Evolutionary conservation across 2,113 vertebrate genomes (phyloP).

Genomic region (Carassius auratus): DNA sequence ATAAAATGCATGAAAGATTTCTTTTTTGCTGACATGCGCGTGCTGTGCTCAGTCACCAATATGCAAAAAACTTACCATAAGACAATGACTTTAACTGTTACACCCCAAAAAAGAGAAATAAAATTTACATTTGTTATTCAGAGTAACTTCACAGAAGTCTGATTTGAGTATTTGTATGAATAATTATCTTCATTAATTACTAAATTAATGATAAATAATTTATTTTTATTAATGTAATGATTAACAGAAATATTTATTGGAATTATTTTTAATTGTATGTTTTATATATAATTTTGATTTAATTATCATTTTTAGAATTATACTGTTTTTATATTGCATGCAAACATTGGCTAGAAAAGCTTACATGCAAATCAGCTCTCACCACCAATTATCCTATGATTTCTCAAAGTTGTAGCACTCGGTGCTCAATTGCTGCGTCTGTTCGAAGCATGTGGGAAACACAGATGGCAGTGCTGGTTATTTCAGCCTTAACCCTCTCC

Average conservation of each 20-base stretch:
- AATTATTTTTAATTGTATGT: too few species aligned
- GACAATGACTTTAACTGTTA: background rate
- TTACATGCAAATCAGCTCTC: background rate
- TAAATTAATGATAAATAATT: too few species aligned
- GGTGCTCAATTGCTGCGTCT: background rate
- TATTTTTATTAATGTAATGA: background rate
- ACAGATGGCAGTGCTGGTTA: background rate
- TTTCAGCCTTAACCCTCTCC: conserved; percentile 1
- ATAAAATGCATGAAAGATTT: background rate
- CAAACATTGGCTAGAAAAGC: background rate
- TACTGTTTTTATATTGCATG: too few species aligned
- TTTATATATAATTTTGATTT: too few species aligned
- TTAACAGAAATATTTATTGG: too few species aligned
- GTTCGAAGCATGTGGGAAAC: background rate
- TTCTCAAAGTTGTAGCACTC: background rate
- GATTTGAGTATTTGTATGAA: too few species aligned
- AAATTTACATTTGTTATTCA: too few species aligned
- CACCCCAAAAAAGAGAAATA: background rate
- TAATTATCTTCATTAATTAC: too few species aligned
- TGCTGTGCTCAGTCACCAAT: background rate
- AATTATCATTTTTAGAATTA: too few species aligned
- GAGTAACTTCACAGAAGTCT: background rate
- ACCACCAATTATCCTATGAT: background rate
- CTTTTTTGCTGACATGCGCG: background rate
- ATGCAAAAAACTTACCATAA: background rate